Conservation (phyloP, 2,888 invertebrate species). For the Stomorhina lunata region DNA sequence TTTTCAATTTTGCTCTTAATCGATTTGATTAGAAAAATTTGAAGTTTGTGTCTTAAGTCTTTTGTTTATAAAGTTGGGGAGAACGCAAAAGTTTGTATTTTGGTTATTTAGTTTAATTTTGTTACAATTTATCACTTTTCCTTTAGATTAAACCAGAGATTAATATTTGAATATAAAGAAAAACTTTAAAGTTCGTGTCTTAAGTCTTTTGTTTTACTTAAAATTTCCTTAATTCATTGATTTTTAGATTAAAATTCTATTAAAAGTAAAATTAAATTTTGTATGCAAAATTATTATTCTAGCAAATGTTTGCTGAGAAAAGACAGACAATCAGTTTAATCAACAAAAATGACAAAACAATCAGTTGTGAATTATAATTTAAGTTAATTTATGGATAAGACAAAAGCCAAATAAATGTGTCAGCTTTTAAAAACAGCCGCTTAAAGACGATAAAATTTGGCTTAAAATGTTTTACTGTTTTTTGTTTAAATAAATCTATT, state of each 20-base stretch:
- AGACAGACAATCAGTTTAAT: neutral
- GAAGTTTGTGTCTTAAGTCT: constrained; percentile 30
- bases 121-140: too few species aligned
- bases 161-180: too few species aligned
- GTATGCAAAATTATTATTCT: neutral
- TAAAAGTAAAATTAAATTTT: neutral
- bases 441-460: neutral
- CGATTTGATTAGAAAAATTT: neutral
- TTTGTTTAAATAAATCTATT: neutral
- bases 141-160: too few species aligned
- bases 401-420: constrained; percentile 5
- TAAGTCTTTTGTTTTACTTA: neutral
- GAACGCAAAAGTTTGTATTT: too few species aligned
- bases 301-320: neutral
- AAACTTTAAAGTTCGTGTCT: too few species aligned
- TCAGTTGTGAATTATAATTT: neutral
- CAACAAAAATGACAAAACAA: neutral
- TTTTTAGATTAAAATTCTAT: neutral
- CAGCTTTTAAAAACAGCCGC: constrained; percentile 7
- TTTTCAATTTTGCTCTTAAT: neutral
- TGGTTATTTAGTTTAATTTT: too few species aligned
- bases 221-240: neutral
- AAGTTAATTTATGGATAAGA: neutral
- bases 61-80: too few species aligned
- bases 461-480: neutral